Conservation (phyloP, 2,888 invertebrate species). For the Axea sp. region DNA sequence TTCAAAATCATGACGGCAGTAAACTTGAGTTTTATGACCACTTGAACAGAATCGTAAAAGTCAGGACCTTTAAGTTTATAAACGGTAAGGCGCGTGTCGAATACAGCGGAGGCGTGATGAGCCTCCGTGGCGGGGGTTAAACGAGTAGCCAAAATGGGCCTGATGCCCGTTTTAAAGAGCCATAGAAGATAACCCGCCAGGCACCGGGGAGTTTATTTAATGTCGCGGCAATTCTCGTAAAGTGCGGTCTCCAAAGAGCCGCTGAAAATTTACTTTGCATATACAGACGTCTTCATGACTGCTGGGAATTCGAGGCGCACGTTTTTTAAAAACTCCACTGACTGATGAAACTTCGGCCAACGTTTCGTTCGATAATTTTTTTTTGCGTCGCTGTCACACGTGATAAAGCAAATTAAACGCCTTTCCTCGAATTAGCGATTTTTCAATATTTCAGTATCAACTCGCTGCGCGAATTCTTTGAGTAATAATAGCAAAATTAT, state of each 20-base stretch:
- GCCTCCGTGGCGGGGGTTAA: constrained; percentile 65
- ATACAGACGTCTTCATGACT: constrained; percentile 69
- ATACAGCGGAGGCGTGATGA: constrained; percentile 76
- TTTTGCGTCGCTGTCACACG: too few relatives aligned
- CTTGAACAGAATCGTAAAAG: constrained; percentile 83
- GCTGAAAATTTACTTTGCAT: constrained; percentile 65
- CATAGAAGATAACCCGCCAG: constrained; percentile 72
- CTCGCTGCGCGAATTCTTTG: too few relatives aligned
- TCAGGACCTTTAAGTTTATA: constrained; percentile 80
- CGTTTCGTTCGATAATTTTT: too few relatives aligned
- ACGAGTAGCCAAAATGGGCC: constrained; percentile 75
- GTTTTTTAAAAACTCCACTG: too few relatives aligned
- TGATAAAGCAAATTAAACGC: too few relatives aligned
- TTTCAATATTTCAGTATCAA: too few relatives aligned
- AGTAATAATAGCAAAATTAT: too few relatives aligned
- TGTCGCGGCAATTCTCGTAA: constrained; percentile 67
- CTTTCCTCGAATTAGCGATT: too few relatives aligned
- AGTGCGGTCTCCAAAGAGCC: constrained; percentile 65
- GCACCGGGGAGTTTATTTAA: constrained; percentile 72
- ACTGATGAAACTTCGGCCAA: too few relatives aligned
- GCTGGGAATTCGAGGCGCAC: constrained; percentile 54
- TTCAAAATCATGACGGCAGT: constrained; percentile 81
- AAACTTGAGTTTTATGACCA: constrained; percentile 82
- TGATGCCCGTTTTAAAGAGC: constrained; percentile 75
- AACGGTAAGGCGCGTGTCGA: constrained; percentile 78